These are phyloP conservation scores for Megaceryle alcyon DNA, from an alignment of 2,797 vertebrate species.

Conservation along the genomic window DNA sequence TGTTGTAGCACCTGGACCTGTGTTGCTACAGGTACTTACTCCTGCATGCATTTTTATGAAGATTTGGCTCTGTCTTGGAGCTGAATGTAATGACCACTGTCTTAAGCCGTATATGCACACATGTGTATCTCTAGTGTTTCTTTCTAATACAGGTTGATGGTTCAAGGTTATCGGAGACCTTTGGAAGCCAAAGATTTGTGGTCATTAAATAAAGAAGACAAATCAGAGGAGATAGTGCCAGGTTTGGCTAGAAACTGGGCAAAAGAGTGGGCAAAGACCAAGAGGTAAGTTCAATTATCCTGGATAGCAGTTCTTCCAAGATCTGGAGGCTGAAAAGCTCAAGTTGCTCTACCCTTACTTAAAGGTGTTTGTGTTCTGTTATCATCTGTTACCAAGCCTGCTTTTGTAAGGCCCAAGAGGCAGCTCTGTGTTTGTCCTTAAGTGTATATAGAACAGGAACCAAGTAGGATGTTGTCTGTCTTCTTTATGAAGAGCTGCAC, in stretches of 20 bases:
- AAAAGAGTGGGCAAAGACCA: constrained; percentile 84
- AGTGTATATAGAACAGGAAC: neutral
- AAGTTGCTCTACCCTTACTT: neutral
- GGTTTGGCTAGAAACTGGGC: constrained; percentile 87
- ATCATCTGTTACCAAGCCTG: neutral
- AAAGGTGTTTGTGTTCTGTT: neutral
- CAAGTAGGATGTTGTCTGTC: neutral
- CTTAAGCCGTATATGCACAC: accelerated
- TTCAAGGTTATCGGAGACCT: constrained; percentile 87
- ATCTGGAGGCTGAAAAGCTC: neutral
- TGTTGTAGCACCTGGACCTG: neutral
- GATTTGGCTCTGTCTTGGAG: neutral
- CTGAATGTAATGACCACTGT: neutral
- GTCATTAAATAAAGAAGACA: constrained; percentile 90
- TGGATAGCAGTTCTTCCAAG: neutral
- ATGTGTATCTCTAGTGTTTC: neutral
- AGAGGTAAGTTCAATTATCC: constrained; percentile 80
- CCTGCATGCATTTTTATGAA: neutral
- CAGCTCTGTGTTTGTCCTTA: neutral
- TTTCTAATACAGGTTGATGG: constrained; percentile 83
- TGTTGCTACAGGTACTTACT: neutral
- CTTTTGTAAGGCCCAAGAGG: neutral
- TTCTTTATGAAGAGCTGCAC: neutral
- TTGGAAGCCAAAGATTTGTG: constrained; percentile 91
- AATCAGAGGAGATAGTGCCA: constrained; percentile 87